These are phyloP conservation scores for Phyllostomus hastatus DNA, from an alignment of 2,113 vertebrate genomes.

Conservation along the genomic window DNA sequence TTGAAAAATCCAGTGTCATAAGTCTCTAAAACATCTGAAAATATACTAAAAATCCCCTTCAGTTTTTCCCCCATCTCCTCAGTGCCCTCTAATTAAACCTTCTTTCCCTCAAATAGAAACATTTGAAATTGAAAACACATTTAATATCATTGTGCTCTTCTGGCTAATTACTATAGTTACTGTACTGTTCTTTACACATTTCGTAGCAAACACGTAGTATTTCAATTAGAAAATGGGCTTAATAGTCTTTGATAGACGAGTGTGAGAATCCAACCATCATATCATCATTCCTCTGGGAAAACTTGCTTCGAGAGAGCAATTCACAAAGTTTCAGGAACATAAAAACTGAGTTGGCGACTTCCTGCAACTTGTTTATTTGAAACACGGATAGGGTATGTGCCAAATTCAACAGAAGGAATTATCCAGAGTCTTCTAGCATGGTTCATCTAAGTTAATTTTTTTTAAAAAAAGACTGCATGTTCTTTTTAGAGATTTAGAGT, in stretches of 20 bases:
- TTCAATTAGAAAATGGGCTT: background rate
- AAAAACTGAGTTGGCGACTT: background rate
- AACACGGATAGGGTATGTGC: background rate
- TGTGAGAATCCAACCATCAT: background rate
- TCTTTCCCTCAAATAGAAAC: conserved; percentile 8
- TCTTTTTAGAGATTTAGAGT: background rate
- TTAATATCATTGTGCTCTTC: background rate
- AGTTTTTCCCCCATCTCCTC: background rate
- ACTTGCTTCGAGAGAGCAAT: background rate
- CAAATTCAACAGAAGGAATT: background rate
- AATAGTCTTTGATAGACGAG: background rate
- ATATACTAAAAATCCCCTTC: background rate
- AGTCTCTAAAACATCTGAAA: conserved; percentile 28
- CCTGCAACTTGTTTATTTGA: conserved; percentile 18
- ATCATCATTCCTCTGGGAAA: background rate
- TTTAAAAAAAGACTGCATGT: background rate
- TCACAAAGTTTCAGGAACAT: background rate
- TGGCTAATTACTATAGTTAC: background rate
- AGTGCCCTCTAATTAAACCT: conserved; percentile 9
- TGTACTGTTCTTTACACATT: background rate
- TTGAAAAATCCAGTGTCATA: background rate
- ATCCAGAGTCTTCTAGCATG: background rate
- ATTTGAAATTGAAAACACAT: background rate
- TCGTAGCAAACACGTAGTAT: background rate
- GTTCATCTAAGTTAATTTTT: background rate